Conservation (phyloP, 2,113 vertebrate species). For the human (Homo sapiens) region DNA sequence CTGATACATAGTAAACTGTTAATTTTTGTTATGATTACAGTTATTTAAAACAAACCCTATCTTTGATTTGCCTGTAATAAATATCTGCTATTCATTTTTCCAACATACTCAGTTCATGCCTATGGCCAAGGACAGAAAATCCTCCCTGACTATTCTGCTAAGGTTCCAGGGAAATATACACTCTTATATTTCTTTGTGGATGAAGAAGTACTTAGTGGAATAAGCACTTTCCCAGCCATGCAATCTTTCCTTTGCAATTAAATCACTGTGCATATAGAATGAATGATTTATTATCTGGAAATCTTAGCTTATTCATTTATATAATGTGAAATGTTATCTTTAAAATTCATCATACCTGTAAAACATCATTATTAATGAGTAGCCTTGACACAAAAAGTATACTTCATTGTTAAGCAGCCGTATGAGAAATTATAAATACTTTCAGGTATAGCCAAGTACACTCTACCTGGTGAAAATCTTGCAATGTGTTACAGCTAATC, state of each 20-base stretch:
- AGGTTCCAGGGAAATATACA: not conserved
- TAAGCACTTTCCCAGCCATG: not conserved
- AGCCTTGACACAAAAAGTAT: not conserved
- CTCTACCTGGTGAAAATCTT: not conserved
- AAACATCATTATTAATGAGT: not conserved
- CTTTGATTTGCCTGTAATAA: not conserved
- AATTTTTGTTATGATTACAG: not conserved
- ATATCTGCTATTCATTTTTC: not conserved
- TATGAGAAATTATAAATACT: constrained; percentile 35
- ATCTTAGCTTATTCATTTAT: not conserved
- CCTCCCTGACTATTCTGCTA: not conserved
- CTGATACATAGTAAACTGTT: not conserved
- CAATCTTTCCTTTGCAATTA: not conserved
- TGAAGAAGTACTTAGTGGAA: not conserved
- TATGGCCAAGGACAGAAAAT: not conserved
- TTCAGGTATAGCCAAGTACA: not conserved
- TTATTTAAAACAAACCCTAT: not conserved
- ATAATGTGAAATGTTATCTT: not conserved
- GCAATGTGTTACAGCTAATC: not conserved
- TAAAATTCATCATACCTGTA: not conserved
- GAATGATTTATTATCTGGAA: not conserved
- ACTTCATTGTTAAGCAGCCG: not conserved
- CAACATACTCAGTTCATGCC: not conserved
- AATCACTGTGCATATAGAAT: not conserved
- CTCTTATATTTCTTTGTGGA: not conserved